Evolutionary conservation across 2,113 vertebrate genomes (phyloP), one percentile per base, ranked within the genome.

Genomic region (Daubentonia madagascariensis): DNA sequence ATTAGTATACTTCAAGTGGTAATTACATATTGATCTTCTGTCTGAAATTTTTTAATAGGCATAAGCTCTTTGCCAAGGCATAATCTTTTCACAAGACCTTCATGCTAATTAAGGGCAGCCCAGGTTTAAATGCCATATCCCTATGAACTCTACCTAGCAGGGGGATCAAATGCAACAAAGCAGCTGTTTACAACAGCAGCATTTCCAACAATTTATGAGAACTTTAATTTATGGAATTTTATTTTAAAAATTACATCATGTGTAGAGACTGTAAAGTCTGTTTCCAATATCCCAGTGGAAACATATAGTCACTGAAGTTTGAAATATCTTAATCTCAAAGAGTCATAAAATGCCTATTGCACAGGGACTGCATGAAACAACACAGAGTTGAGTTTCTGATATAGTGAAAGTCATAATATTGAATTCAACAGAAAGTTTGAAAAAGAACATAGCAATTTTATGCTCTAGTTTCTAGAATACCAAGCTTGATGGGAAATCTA

Each of bases 321-420:
- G 98, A 98, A 98, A 98, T 95, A 96, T 52, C 84, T n/a, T 98
- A 5, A 17, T 73, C 87, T 95, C 76, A 94, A 83, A 96, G 70
- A 97, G 85, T 96, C 95, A 86, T 97, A 72, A 86, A 79, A 98
- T 84, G 0, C 1, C 25, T 10, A 35, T 12, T 95, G 32, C 91
- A 73, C 59, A 50, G 89, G 72, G 91, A 87, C 75, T 59, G 17
- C 30, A 37, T 43, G 61, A 94, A 96, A 89, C 88, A 89, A 94
- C 6, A 78, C 13, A 68, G 54, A 75, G 45, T 72, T 80, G 18
- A 94, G 80, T 91, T 94, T 95, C 97, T 78, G 59, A 96, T 83
- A 35, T 5, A 89, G 72, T 12, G 23, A 96, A 97, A 96, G 65
- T 89, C 76, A 96, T 45, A 92, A 90, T 70, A 97, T 45, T 86